A percentile compares a stretch with the other conserved stretches of the same genome.
phyloP scores from a whole-genome alignment of 2,888 invertebrate genomes.

The Synanthedon vespiformis region DNA sequence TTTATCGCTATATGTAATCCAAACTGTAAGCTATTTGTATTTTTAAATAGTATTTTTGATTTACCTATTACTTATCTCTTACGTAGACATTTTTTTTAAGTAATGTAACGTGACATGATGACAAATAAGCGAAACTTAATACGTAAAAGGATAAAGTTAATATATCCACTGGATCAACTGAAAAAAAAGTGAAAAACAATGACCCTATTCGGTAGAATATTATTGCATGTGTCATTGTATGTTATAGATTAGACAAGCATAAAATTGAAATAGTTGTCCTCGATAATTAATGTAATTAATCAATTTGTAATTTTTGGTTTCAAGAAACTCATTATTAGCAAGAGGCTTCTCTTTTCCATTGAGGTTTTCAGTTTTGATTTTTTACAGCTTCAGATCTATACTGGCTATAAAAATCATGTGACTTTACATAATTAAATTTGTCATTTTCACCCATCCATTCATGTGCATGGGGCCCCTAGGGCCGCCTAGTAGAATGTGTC shows the following conservation, averaged over 20 bases:
- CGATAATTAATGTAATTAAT: too few species aligned
- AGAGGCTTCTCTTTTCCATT: background rate
- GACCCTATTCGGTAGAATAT: too few species aligned
- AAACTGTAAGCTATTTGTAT: background rate
- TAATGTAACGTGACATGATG: too few species aligned
- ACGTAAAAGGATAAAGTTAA: too few species aligned
- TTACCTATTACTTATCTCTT: too few species aligned
- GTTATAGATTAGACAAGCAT: too few species aligned
- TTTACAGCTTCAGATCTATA: background rate
- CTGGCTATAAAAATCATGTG: conserved; percentile 17
- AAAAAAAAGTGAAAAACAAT: too few species aligned
- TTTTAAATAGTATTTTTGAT: background rate
- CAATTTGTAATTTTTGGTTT: background rate
- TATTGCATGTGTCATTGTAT: too few species aligned
- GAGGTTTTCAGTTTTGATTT: background rate
- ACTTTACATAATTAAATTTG: conserved; percentile 18
- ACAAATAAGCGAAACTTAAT: too few species aligned
- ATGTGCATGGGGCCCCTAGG: conserved; percentile 61
- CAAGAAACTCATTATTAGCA: background rate
- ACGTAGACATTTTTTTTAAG: too few species aligned
- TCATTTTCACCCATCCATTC: conserved; percentile 30
- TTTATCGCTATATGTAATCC: background rate
- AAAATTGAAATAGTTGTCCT: too few species aligned
- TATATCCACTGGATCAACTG: too few species aligned
- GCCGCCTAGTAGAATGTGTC: conserved; percentile 66